These are phyloP conservation scores for Clytia hemisphaerica DNA, from an alignment of 30 jellyfish, hydroid and myxozoan genomes.

Conservation along the genomic window DNA sequence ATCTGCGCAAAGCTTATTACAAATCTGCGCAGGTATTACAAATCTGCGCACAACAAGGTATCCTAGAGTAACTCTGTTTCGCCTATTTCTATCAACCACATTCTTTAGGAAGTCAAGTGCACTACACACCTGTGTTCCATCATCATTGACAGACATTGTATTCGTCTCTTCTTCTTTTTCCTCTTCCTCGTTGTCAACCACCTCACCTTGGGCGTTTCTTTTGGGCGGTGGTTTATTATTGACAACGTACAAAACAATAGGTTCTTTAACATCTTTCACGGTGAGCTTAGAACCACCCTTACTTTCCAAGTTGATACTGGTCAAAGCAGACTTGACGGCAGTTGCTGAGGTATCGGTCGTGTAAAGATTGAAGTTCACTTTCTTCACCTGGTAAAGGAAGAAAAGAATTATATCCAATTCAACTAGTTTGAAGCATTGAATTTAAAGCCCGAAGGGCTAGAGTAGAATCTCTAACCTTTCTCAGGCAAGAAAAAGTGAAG, in stretches of 20 bases:
- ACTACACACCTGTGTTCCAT: neutral
- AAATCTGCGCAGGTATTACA: too few relatives aligned
- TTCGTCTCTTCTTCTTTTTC: slow-evolving; percentile 39
- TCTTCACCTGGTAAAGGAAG: neutral
- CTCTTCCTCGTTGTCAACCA: neutral
- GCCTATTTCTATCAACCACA: too few relatives aligned
- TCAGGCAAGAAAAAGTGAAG: too few relatives aligned
- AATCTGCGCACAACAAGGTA: too few relatives aligned
- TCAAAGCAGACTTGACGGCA: slow-evolving; percentile 30
- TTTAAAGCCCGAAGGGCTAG: too few relatives aligned
- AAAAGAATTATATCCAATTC: neutral
- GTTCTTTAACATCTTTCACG: slow-evolving; percentile 22
- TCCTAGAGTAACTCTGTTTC: too few relatives aligned
- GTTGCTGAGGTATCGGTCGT: neutral
- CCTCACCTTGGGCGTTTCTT: too few relatives aligned
- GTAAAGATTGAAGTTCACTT: neutral
- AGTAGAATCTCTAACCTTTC: too few relatives aligned
- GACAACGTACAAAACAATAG: slow-evolving; percentile 29
- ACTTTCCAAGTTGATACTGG: slow-evolving; percentile 19
- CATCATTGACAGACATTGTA: neutral
- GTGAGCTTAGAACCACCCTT: slow-evolving; percentile 12
- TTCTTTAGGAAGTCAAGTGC: too few relatives aligned
- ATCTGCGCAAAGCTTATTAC: too few relatives aligned
- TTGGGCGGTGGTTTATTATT: too few relatives aligned
- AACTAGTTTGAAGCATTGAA: too few relatives aligned